Conservation (phyloP, 2,113 vertebrate genomes). For the Sapayoa aenigma region DNA sequence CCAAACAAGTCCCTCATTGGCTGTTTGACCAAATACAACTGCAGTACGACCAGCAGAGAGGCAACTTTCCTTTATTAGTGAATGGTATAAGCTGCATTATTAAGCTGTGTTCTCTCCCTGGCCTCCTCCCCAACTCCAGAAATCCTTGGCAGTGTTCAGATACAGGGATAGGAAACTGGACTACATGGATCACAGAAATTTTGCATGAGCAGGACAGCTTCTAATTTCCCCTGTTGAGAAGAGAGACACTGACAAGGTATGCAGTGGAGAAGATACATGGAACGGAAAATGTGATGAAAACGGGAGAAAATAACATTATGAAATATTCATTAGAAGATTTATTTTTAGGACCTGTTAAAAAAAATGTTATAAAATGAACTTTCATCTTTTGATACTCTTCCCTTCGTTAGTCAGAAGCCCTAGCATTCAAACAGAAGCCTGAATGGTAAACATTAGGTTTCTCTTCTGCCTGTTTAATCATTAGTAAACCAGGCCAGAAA, state of each 20-base stretch:
- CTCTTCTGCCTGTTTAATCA: slow-evolving; percentile 41
- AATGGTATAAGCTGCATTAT: background rate
- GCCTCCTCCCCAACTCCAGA: background rate
- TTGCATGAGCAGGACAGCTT: background rate
- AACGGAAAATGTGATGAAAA: background rate
- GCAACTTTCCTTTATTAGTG: background rate
- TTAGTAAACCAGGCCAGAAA: slow-evolving; percentile 9
- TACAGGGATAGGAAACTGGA: background rate
- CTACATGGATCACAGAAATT: background rate
- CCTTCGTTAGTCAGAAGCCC: background rate
- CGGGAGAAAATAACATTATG: background rate
- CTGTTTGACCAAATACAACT: background rate
- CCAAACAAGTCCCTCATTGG: fast-evolving
- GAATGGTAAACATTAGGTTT: slow-evolving; percentile 25
- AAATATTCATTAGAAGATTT: background rate
- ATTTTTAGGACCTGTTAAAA: background rate
- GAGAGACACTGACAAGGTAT: background rate
- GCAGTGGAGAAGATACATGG: background rate
- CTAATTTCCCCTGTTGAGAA: background rate
- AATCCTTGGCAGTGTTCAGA: background rate
- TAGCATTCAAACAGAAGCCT: background rate
- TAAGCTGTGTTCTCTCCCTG: background rate
- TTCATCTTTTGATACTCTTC: background rate
- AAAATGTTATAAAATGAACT: background rate
- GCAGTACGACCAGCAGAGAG: background rate